These are phyloP conservation scores for Camponotus pennsylvanicus DNA, from an alignment of 1,140 invertebrate genomes.

Conservation along the genomic window DNA sequence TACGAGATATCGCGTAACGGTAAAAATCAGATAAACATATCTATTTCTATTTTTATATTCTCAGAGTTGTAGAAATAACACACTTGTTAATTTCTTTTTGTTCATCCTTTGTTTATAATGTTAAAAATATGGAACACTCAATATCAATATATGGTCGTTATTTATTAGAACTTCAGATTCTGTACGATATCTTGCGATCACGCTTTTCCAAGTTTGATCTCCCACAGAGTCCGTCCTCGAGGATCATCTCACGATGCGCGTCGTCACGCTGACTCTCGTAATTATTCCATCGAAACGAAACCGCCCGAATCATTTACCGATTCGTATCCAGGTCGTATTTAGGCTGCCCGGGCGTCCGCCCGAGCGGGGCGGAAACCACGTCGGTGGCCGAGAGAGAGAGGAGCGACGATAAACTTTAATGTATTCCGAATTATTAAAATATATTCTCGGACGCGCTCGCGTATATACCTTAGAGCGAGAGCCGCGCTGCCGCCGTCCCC, in stretches of 20 bases:
- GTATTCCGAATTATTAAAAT: slow-evolving; percentile 86
- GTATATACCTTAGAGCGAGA: slow-evolving; percentile 85
- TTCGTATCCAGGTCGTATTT: slow-evolving; percentile 65
- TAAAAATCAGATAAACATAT: not conserved
- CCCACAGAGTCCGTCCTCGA: not conserved
- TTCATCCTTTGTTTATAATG: not conserved
- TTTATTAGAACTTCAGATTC: slow-evolving; percentile 23
- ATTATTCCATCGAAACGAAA: slow-evolving; percentile 69
- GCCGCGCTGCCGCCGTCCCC: slow-evolving; percentile 75
- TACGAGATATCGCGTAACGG: not conserved
- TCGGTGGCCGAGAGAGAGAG: slow-evolving; percentile 49
- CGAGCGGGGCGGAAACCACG: slow-evolving; percentile 52
- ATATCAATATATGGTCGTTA: not conserved
- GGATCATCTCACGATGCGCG: not conserved
- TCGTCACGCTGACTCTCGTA: slow-evolving; percentile 47
- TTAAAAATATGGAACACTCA: not conserved
- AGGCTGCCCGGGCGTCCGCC: slow-evolving; percentile 61
- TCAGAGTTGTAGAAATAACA: not conserved
- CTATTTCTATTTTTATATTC: not conserved
- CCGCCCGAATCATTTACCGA: slow-evolving; percentile 47
- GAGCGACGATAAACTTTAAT: slow-evolving; percentile 85
- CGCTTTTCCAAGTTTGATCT: not conserved
- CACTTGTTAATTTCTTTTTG: too few relatives aligned
- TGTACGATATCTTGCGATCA: not conserved
- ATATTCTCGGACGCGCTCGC: slow-evolving; percentile 82